Percentiles rank a stretch among this genome's conserved stretches.
Evolutionary conservation across 2,797 vertebrate species (phyloP).

Genomic region (Antennarius maculatus): DNA sequence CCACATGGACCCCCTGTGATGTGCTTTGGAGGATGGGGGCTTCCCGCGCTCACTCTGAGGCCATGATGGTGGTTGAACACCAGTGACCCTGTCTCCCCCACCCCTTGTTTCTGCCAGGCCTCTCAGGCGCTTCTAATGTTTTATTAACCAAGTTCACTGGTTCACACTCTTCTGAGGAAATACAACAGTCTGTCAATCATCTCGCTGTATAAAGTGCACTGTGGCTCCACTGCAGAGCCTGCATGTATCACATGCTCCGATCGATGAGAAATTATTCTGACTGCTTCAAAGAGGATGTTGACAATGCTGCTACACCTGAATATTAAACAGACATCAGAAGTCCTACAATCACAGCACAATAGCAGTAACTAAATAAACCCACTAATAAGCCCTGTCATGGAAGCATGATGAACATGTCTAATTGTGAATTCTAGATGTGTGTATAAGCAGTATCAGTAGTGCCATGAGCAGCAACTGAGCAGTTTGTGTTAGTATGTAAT

Average conservation of each 20-base stretch:
- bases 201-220: conserved; percentile 58
- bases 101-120: conserved; percentile 53
- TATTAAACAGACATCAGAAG: conserved; percentile 54
- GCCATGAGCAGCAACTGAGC: background rate
- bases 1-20: conserved; percentile 81
- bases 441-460: conserved; percentile 59
- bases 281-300: conserved; percentile 55
- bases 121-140: conserved; percentile 78
- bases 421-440: conserved; percentile 75
- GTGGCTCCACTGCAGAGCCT: conserved; percentile 49
- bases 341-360: conserved; percentile 19
- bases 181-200: conserved; percentile 79
- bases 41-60: conserved; percentile 52
- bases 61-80: conserved; percentile 65
- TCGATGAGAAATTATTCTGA: conserved; percentile 64
- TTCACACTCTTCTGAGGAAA: conserved; percentile 77
- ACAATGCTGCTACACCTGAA: conserved; percentile 54
- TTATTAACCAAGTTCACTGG: conserved; percentile 83
- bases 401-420: conserved; percentile 78
- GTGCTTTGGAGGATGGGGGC: conserved; percentile 70
- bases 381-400: conserved; percentile 82
- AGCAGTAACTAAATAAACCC: conserved; percentile 59
- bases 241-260: conserved; percentile 63
- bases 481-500: background rate
- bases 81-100: conserved; percentile 64